Evolutionary conservation across 2,888 invertebrate genomes (phyloP), one percentile per base, ranked within the genome.

Genomic region (Ophonus ardosiacus): DNA sequence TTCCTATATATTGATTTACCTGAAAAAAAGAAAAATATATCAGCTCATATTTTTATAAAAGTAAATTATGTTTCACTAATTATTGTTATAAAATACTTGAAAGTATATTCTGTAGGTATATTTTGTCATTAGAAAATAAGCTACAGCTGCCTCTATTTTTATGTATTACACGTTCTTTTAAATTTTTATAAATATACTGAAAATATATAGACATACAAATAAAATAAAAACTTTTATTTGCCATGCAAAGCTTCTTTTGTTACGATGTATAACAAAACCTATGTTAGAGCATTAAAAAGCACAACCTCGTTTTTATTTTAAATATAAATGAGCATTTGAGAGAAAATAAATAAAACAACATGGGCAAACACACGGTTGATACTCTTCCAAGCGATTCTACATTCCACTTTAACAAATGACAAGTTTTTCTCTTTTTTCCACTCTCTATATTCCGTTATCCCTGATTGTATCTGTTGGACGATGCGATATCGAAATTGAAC

Each of bases 321-420:
- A 68, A 31, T 68, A 68, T 68, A 68, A 68, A 68, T 68, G 63
- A 63, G 31, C 24, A 68, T 68, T 68, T 15, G 31, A 15, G 31
- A 38, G 7, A 31, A 38, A 68, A 15, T 68, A 68, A 68, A 68
- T 68, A 38, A 68, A 38, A 31, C 31, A 10, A 7, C 15, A 13
- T 21, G 24, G 18, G 15, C 15, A 15, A 59, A 8, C 13, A 24
- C 63, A 63, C 8, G 31, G 31, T n/a, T 68, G 31, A 68, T 68
- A 68, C 31, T 68, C 15, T 68, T 31, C 31, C 68, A 15, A n/a
- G 68, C 68, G 15, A 7, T 68, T 68, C 68, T 15, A 68, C 68
- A 7, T 68, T 68, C 68, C 38, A 68, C 68, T 68, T 38, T 68
- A 68, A 68, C 68, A 68, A 68, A 68, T 68, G 68, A 68, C 68